Evolutionary conservation across 1,140 invertebrate genomes (phyloP).

Genomic region (Homalodisca vitripennis): DNA sequence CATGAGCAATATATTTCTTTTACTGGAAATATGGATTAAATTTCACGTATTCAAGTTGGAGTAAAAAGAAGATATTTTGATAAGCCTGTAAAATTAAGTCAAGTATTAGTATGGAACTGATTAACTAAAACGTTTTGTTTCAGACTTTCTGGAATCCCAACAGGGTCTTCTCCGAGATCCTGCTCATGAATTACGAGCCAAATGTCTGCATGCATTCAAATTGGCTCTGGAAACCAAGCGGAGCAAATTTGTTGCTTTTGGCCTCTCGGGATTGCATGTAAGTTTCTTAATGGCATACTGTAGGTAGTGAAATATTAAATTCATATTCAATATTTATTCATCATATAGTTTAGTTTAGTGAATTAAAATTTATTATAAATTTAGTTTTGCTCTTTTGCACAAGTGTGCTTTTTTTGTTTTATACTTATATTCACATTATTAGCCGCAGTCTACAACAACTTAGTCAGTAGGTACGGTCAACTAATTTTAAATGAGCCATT

Average conservation of each 20-base stretch:
- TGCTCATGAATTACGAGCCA: slow-evolving; percentile 77
- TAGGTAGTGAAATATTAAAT: neutral
- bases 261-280: slow-evolving; percentile 83
- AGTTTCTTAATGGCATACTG: slow-evolving; percentile 44
- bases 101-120: neutral
- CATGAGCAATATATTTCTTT: neutral
- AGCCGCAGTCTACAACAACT: no score
- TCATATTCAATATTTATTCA: neutral
- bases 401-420: no score
- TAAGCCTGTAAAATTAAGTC: no score
- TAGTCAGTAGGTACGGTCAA: no score
- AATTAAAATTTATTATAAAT: no score
- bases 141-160: slow-evolving; percentile 80
- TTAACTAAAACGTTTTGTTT: slow-evolving; percentile 41
- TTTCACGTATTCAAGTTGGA: neutral
- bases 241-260: slow-evolving; percentile 77
- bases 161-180: slow-evolving; percentile 74
- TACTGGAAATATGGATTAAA: neutral
- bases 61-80: no score
- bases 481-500: no score
- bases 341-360: neutral
- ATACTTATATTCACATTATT: no score
- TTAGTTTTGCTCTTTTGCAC: no score
- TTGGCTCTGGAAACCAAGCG: slow-evolving; percentile 83
- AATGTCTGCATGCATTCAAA: slow-evolving; percentile 79